These are phyloP conservation scores for Hyla sarda DNA, from an alignment of 2,113 vertebrate species.

Conservation along the genomic window DNA sequence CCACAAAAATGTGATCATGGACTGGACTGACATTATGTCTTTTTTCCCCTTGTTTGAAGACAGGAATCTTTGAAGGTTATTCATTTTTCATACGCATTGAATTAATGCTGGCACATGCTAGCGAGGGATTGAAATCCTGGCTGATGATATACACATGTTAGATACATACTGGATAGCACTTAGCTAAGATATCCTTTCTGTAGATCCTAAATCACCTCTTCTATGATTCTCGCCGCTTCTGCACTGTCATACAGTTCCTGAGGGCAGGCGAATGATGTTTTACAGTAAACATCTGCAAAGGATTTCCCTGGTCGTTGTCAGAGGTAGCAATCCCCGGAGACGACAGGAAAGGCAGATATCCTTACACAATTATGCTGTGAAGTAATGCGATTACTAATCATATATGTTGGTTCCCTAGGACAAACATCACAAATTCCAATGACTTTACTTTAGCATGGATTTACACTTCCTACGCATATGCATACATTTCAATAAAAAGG, in stretches of 20 bases:
- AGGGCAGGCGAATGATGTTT: conserved; percentile 4
- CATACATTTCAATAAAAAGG: not conserved
- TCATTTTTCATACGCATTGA: not conserved
- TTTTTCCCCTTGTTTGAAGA: not conserved
- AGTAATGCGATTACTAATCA: conserved; percentile 31
- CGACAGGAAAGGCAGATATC: not conserved
- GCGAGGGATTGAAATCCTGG: not conserved
- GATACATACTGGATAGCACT: not conserved
- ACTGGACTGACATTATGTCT: not conserved
- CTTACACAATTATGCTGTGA: conserved; percentile 7
- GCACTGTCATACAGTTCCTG: conserved; percentile 16
- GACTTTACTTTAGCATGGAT: conserved; percentile 28
- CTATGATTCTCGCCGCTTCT: not conserved
- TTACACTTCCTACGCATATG: not conserved
- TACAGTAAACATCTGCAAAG: conserved; percentile 37
- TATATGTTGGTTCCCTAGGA: not conserved
- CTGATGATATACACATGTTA: not conserved
- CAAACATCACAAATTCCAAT: conserved; percentile 33
- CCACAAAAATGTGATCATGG: not conserved
- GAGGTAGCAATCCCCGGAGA: not conserved
- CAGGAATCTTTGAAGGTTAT: not conserved
- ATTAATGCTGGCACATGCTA: not conserved
- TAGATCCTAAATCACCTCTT: conserved; percentile 8
- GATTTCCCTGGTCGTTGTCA: conserved; percentile 18
- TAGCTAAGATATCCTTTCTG: not conserved